Evolutionary conservation across 2,797 vertebrate genomes (phyloP).

Genomic region (Ibycter americanus): DNA sequence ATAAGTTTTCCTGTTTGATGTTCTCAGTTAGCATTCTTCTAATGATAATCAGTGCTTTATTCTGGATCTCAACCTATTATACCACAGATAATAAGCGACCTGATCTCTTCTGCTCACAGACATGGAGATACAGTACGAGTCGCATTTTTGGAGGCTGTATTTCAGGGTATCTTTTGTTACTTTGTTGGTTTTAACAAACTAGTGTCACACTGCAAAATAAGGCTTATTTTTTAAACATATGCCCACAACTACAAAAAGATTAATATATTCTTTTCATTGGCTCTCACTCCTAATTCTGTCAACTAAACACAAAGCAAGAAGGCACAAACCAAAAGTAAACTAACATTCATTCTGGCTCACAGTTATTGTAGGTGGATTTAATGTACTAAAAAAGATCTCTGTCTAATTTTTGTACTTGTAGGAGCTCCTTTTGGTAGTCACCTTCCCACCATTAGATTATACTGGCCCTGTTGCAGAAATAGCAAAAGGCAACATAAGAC

Average conservation of each 20-base stretch:
- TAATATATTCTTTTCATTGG: not conserved
- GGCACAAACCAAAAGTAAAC: not conserved
- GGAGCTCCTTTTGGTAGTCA: not conserved
- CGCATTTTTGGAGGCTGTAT: not conserved
- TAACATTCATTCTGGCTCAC: not conserved
- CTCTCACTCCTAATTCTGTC: not conserved
- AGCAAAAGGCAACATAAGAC: not conserved
- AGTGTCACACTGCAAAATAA: not conserved
- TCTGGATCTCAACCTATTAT: not conserved
- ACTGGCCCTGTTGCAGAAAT: not conserved
- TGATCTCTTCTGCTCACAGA: not conserved
- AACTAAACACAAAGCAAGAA: not conserved
- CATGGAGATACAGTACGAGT: not conserved
- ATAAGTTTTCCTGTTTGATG: not conserved
- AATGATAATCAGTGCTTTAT: not conserved
- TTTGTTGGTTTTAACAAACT: not conserved
- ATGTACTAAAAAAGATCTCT: not conserved
- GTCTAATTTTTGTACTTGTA: not conserved
- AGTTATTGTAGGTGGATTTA: not conserved
- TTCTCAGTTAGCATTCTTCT: slow-evolving; percentile 6
- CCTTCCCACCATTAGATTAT: not conserved
- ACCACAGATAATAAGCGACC: not conserved
- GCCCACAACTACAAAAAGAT: not conserved
- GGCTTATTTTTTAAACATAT: not conserved
- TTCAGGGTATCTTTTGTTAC: not conserved